These are phyloP conservation scores for Xerus rutilus DNA, from an alignment of 2,797 vertebrate species.

Conservation along the genomic window DNA sequence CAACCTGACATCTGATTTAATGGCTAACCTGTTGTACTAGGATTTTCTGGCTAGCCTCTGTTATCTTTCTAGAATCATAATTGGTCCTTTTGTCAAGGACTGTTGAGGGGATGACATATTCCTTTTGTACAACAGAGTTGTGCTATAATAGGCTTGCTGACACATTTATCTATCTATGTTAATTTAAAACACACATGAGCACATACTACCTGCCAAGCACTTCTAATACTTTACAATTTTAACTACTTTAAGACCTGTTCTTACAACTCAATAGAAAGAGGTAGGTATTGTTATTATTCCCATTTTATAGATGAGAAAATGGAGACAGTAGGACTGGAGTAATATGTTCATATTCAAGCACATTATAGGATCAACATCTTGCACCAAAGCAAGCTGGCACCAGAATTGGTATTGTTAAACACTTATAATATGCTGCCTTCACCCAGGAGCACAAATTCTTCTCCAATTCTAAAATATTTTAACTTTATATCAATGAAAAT, in stretches of 20 bases:
- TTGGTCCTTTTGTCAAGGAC: constrained; percentile 18
- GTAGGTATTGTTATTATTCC: not conserved
- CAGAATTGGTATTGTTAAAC: not conserved
- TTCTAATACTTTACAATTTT: not conserved
- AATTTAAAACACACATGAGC: not conserved
- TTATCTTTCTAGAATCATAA: constrained; percentile 47
- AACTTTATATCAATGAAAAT: not conserved
- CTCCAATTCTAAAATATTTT: constrained; percentile 16
- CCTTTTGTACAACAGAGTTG: not conserved
- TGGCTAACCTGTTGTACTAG: not conserved
- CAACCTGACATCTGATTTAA: not conserved
- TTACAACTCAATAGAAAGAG: not conserved
- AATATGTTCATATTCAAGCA: not conserved
- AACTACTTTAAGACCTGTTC: constrained; percentile 16
- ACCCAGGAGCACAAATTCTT: not conserved
- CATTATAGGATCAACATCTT: not conserved
- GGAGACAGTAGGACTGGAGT: not conserved
- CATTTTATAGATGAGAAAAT: not conserved
- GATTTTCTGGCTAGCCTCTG: constrained; percentile 1
- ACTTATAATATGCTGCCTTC: not conserved
- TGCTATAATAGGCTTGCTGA: not conserved
- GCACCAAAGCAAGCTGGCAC: not conserved
- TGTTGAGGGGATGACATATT: not conserved
- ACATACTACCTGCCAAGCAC: not conserved
- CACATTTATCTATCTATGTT: not conserved